phyloP scores from a whole-genome alignment of 2,888 invertebrate genomes.

The Cephus rjabovi region DNA sequence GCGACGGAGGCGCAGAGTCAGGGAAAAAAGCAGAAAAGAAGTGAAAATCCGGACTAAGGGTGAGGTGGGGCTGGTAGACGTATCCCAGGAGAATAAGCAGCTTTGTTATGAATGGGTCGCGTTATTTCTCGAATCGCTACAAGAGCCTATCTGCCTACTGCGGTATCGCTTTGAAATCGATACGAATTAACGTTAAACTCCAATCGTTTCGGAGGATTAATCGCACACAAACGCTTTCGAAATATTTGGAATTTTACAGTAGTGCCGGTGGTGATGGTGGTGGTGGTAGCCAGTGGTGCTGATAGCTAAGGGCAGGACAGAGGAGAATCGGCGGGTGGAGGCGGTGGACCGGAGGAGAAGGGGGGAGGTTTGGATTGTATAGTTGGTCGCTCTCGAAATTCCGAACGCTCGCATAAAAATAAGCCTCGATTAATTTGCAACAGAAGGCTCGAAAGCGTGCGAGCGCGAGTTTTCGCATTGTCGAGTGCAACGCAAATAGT shows the following conservation, averaged over 20 bases:
- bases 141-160: background rate
- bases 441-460: background rate
- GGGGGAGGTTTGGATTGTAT: background rate
- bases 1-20: background rate
- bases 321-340: background rate
- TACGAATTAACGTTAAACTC: conserved; percentile 24
- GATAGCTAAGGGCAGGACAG: conserved; percentile 11
- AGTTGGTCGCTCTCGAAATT: background rate
- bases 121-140: background rate
- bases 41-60: background rate
- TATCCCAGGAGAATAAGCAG: background rate
- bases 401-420: background rate
- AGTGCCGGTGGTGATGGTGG: conserved; percentile 10
- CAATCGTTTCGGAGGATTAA: conserved; percentile 23
- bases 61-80: background rate
- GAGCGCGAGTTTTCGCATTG: conserved; percentile 1
- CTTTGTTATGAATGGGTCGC: background rate
- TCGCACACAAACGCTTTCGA: conserved; percentile 32
- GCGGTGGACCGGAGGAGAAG: conserved; percentile 15
- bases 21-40: background rate
- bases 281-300: background rate
- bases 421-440: conserved; percentile 2
- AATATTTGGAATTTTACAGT: conserved; percentile 27
- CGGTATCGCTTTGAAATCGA: conserved; percentile 18
- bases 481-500: background rate